These are phyloP conservation scores for Cryptotermes secundus DNA, from an alignment of 1,140 invertebrate species.

Conservation along the genomic window DNA sequence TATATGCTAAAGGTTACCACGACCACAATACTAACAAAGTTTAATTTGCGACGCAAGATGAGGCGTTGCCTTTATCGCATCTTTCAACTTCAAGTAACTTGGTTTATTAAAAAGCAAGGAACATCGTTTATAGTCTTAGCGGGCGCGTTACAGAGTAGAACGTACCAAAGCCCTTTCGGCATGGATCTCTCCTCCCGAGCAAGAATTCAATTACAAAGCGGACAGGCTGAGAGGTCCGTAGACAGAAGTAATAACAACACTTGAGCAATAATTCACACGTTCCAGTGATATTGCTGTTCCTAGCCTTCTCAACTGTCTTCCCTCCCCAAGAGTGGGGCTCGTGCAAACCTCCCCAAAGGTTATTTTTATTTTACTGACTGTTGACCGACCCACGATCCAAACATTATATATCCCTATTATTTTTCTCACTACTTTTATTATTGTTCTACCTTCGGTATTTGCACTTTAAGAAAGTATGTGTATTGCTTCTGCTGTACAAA, in stretches of 20 bases:
- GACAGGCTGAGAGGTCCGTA: neutral
- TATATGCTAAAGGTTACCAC: too few relatives aligned
- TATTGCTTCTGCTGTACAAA: too few relatives aligned
- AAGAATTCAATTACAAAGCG: neutral
- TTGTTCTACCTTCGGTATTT: too few relatives aligned
- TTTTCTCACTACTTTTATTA: neutral
- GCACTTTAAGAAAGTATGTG: too few relatives aligned
- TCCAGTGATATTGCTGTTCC: neutral
- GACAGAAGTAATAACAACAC: conserved; percentile 1
- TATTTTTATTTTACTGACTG: neutral
- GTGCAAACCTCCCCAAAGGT: neutral
- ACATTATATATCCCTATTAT: neutral
- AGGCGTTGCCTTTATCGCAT: too few relatives aligned
- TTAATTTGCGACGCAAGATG: too few relatives aligned
- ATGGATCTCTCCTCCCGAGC: neutral
- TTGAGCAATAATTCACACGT: neutral
- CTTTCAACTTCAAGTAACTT: too few relatives aligned
- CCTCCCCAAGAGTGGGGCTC: neutral
- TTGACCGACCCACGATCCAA: neutral
- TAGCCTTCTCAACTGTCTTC: neutral
- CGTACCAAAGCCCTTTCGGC: neutral
- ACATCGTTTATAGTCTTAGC: neutral
- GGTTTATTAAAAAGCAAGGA: neutral
- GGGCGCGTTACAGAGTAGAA: neutral
- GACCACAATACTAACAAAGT: too few relatives aligned